Evolutionary conservation across 2,797 vertebrate genomes (phyloP), one percentile per base, ranked within the genome.

Genomic region (Protonibea diacanthus): DNA sequence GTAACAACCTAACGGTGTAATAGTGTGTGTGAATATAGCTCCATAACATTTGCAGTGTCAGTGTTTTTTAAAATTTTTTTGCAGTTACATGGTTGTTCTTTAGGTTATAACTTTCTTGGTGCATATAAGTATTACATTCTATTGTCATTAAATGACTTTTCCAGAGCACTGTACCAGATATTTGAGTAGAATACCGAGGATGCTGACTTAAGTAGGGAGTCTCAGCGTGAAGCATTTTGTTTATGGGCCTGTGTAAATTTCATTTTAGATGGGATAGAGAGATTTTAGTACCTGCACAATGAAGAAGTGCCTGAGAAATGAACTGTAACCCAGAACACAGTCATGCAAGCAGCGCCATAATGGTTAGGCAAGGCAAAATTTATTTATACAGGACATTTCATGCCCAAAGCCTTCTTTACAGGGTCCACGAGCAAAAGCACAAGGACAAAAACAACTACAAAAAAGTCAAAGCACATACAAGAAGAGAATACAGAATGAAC

Each of bases 1-100:
- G 6, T 33, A 76, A 67, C 29, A 68, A 48, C 63, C 15, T 8
- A 67, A 80, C 70, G 56, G 67, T 80, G 66, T 64, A 78, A 80
- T 27, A 45, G 44, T 29, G 42, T 53, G 48, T 33, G 33, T 53
- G 60, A 71, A 62, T 62, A 33, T 5, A 59, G 47, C 49, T 48
- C 51, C 10, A 42, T 18, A 70, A 76, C 47, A 21, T 73, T 53
- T 84, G 69, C 61, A 64, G 40, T 40, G 53, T 74, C 33, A 44
- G 61, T 59, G 58, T 18, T 68, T 83, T 63, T 83, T 33, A 8
- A 33, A 33, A 33, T 14, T 53, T 69, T 71, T 74, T 74, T 76
- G 63, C 49, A 25, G 61, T 64, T 56, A 56, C 0, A 62, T 23
- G 27, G n/a, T 62, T 65, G 10, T 86, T 76, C 70, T 55, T 67